A percentile compares a stretch with the other conserved stretches of the same genome.
phyloP scores from a whole-genome alignment of 2,797 vertebrate genomes.

The Lutjanus argentimaculatus region DNA sequence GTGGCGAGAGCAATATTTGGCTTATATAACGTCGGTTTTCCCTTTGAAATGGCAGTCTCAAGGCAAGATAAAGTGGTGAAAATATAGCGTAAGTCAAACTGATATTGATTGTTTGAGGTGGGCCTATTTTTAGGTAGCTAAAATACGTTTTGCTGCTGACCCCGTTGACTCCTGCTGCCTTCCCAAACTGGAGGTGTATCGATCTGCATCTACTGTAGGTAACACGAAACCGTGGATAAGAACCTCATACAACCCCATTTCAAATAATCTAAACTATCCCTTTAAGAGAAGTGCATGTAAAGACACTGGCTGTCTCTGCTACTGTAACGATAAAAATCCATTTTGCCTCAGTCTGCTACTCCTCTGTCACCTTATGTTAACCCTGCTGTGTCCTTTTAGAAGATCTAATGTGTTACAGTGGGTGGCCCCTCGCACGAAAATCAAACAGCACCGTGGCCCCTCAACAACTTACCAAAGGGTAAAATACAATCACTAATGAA shows the following conservation, averaged over 20 bases:
- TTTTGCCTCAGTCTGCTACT: slow-evolving; percentile 10
- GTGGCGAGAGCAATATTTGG: too few species aligned
- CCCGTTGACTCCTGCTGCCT: too few species aligned
- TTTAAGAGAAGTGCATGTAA: slow-evolving; percentile 19
- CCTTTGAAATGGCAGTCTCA: too few species aligned
- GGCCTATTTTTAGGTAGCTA: too few species aligned
- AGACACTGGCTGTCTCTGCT: background rate
- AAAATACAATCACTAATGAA: slow-evolving; percentile 23
- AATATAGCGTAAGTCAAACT: too few species aligned
- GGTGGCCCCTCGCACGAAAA: background rate
- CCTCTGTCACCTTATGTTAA: background rate
- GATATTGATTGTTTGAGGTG: too few species aligned
- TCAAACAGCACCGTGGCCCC: slow-evolving; percentile 12
- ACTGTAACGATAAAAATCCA: background rate
- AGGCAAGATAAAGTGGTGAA: too few species aligned
- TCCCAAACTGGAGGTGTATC: too few species aligned
- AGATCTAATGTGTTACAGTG: background rate
- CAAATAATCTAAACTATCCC: background rate
- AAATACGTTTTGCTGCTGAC: too few species aligned
- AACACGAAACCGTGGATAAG: too few species aligned
- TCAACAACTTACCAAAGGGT: background rate
- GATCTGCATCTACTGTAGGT: too few species aligned
- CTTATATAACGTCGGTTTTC: too few species aligned
- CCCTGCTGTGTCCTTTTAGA: background rate
- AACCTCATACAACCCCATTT: background rate